These are phyloP conservation scores for Macaca nemestrina DNA, from an alignment of 2,113 vertebrate genomes.

Conservation along the genomic window DNA sequence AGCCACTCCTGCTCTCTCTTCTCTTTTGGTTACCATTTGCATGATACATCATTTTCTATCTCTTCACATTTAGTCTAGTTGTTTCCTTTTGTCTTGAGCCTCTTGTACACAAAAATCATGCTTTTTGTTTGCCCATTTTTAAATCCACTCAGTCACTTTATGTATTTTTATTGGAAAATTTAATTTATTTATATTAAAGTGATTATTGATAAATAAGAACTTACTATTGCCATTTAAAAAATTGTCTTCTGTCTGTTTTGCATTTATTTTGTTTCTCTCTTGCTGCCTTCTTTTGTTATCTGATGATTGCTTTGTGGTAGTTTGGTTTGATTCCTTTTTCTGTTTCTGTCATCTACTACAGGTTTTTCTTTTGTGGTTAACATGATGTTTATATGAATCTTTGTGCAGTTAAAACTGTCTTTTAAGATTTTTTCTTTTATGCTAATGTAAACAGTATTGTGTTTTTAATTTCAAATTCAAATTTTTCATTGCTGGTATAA, in stretches of 20 bases:
- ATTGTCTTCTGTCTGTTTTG: neutral
- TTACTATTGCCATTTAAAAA: neutral
- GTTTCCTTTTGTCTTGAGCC: neutral
- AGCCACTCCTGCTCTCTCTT: neutral
- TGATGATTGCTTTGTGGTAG: neutral
- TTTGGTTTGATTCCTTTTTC: neutral
- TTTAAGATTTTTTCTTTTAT: neutral
- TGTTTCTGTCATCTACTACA: neutral
- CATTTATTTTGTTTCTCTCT: neutral
- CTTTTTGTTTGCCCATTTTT: neutral
- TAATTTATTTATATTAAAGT: neutral
- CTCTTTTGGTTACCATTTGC: neutral
- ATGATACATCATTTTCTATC: neutral
- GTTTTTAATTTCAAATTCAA: neutral
- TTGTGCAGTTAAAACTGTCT: neutral
- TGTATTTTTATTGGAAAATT: neutral
- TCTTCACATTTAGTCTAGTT: neutral
- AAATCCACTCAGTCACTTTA: neutral
- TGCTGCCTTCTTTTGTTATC: neutral
- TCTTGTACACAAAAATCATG: neutral
- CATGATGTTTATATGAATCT: neutral
- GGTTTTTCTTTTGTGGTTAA: neutral
- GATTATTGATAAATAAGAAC: neutral
- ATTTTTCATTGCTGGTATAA: neutral
- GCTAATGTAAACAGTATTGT: neutral